A percentile compares a stretch with the other conserved stretches of the same genome.
phyloP scores from a whole-genome alignment of 37 sponge, comb jelly and placozoan genomes.

The Oopsacas minuta region DNA sequence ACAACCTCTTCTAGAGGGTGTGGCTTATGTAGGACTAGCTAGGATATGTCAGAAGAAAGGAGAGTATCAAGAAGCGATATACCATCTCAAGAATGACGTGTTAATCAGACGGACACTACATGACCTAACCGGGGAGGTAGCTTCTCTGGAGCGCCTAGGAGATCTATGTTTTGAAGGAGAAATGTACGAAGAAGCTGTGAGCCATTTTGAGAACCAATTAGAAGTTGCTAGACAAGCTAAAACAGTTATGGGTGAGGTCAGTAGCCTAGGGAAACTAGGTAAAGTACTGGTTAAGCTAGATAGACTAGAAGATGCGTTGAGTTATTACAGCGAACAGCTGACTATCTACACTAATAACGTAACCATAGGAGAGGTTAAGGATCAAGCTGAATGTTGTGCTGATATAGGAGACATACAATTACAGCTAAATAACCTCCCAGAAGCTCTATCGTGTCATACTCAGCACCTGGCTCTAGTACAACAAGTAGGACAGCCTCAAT shows the following conservation, averaged over 20 bases:
- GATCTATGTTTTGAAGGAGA: slow-evolving; percentile 1
- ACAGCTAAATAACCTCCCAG: slow-evolving; percentile 42
- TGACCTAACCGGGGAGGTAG: not conserved
- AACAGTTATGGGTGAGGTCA: slow-evolving; percentile 8
- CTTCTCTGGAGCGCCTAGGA: not conserved
- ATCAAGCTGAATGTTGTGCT: slow-evolving; percentile 70
- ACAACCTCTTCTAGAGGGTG: not conserved
- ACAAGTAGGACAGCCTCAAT: slow-evolving; percentile 10
- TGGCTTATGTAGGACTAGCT: not conserved
- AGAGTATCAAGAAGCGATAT: not conserved
- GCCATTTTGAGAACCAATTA: slow-evolving; percentile 15
- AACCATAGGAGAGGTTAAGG: slow-evolving; percentile 41
- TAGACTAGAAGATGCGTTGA: slow-evolving; percentile 54
- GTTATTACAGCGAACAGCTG: slow-evolving; percentile 62
- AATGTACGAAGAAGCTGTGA: not conserved
- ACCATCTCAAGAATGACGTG: slow-evolving; percentile 7
- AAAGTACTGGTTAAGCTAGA: slow-evolving; percentile 47
- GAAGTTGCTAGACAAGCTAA: slow-evolving; percentile 20
- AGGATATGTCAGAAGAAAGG: slow-evolving; percentile 20
- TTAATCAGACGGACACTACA: not conserved
- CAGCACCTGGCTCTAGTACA: slow-evolving; percentile 43
- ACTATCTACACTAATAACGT: slow-evolving; percentile 26
- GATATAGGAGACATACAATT: slow-evolving; percentile 64
- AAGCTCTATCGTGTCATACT: slow-evolving; percentile 48
- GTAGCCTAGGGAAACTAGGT: slow-evolving; percentile 48